A percentile compares a stretch with the other conserved stretches of the same genome.
These are phyloP conservation scores for Hypsibius dujardini DNA, from an alignment of 1,140 invertebrate species.

Conservation along the genomic window DNA sequence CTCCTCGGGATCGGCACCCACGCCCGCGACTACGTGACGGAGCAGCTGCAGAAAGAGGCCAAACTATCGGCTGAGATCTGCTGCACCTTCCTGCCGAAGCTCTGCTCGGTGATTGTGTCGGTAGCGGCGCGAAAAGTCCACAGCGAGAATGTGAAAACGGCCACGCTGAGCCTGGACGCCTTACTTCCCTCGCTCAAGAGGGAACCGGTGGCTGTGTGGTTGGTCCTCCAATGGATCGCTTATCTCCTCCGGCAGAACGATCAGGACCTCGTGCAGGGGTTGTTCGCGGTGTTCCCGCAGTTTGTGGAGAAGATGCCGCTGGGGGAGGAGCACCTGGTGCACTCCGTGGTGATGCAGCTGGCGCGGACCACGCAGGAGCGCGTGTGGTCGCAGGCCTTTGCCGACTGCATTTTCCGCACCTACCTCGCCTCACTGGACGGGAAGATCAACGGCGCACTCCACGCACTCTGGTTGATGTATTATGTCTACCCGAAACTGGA, in stretches of 20 bases:
- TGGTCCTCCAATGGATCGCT: conserved; percentile 10
- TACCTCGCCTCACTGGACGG: not conserved
- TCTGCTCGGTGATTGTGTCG: not conserved
- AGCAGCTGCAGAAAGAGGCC: not conserved
- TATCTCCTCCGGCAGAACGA: not conserved
- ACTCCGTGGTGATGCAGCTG: not conserved
- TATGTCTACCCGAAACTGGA: conserved; percentile 2
- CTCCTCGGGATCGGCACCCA: not conserved
- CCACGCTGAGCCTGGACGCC: not conserved
- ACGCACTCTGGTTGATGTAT: not conserved
- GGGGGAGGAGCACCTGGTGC: not conserved
- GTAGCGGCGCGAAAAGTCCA: not conserved
- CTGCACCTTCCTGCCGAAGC: not conserved
- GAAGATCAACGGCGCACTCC: not conserved
- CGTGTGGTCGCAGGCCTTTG: not conserved
- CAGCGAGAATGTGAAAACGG: not conserved
- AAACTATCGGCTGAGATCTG: not conserved
- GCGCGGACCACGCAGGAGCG: not conserved
- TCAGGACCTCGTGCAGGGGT: not conserved
- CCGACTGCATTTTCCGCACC: not conserved
- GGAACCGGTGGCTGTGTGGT: conserved; percentile 5
- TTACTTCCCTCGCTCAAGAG: not conserved
- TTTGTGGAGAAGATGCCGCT: not conserved
- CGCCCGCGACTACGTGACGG: not conserved
- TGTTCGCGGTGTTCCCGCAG: not conserved